A percentile compares a stretch with the other conserved stretches of the same genome.
These are phyloP conservation scores for Phrynocephalus guinanensis DNA, from an alignment of 2,797 vertebrate genomes.

Conservation along the genomic window DNA sequence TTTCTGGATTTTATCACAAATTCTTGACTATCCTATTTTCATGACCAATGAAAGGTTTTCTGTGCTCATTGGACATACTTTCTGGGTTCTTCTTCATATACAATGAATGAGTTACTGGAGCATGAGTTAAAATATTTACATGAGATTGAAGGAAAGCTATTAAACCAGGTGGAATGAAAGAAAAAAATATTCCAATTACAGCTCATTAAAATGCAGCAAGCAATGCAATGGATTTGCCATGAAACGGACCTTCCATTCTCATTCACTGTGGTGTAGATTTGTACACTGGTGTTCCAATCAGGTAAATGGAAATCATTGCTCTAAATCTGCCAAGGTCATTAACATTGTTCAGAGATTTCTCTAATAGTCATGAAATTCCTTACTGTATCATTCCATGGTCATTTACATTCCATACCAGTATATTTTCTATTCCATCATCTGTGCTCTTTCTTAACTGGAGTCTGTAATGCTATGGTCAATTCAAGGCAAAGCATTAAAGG, in stretches of 20 bases:
- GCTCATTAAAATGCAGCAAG: constrained; percentile 61
- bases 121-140: constrained; percentile 29
- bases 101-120: background rate
- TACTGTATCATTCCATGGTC: constrained; percentile 32
- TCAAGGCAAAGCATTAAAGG: background rate
- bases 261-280: constrained; percentile 53
- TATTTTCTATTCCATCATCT: background rate
- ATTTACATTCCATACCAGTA: constrained; percentile 27
- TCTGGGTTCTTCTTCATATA: background rate
- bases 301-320: constrained; percentile 32
- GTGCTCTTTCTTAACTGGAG: constrained; percentile 11
- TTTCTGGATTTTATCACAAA: background rate
- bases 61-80: constrained; percentile 10
- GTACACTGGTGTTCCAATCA: constrained; percentile 23
- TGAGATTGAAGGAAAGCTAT: background rate
- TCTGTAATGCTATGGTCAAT: constrained; percentile 14
- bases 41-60: background rate
- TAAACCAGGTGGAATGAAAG: constrained; percentile 14
- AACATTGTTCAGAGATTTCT: constrained; percentile 58
- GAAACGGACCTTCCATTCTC: constrained; percentile 35
- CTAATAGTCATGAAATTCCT: constrained; percentile 51
- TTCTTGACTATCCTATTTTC: background rate
- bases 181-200: constrained; percentile 44
- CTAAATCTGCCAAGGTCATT: constrained; percentile 53
- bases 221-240: constrained; percentile 49